Base-by-base conservation (phyloP, 2,797 vertebrate genomes). In the Phataginus tetradactyla region DNA sequence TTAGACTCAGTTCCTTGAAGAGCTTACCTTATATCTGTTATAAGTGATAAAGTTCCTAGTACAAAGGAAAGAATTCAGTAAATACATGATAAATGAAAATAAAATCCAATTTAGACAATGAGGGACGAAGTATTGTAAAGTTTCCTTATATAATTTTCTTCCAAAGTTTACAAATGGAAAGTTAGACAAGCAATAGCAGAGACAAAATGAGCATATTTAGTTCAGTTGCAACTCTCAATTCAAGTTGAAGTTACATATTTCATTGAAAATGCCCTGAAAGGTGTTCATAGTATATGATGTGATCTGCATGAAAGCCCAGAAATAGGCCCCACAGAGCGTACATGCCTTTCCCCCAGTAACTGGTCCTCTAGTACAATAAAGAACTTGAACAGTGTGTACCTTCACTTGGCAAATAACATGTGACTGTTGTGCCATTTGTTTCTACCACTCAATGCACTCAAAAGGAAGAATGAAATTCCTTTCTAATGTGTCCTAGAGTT, bases 81-180 rank as follows among this genome's bases (percentile, higher is more conserved):
- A 81, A 74, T 66, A 86, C 0, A 1, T 95, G 55, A 86, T 42
- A 80, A n/a, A 68, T 69, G 32, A 74, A 91, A 94, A 69, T 72
- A 66, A 93, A 90, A 75, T 86, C 23, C 55, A n/a, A 57, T 32
- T 68, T 55, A 51, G 32, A 45, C 84, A 84, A 21, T 27, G 86
- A 84, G 57, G 32, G 51, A 96, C 55, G 59, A 39, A 80, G 10
- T 53, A 78, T 34, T 95, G 9, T 64, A 61, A 57, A 79, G 51
- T 59, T 84, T 87, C 14, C 81, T 64, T 29, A 49, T 55, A 61
- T 32, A 63, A 69, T 69, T 83, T 94, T 91, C 21, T n/a, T 77
- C 77, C 91, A 13, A 89, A 61, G 42, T 37, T 86, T 93, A 55
- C 55, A 96, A 75, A 63, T 57, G 53, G 55, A 20, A 77, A 80